Conservation (phyloP, 2,888 invertebrate genomes). For the Drosophila neonasuta region DNA sequence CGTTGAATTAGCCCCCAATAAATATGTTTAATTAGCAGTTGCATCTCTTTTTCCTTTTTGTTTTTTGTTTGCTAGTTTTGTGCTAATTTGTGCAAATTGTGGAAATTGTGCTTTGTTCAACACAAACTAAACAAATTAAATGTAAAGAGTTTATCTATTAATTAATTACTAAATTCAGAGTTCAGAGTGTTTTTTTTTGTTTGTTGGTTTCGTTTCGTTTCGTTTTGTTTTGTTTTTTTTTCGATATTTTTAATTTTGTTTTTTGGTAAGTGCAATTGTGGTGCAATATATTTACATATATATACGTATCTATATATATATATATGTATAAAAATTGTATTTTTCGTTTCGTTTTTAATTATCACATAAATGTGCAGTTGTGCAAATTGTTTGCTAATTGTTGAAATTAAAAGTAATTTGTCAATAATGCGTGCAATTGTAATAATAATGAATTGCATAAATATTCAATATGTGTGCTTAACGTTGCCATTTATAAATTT, state of each 20-base stretch:
- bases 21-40: constrained; percentile 27
- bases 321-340: constrained; percentile 40
- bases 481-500: constrained; percentile 11
- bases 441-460: constrained; percentile 37
- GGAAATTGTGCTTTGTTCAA: constrained; percentile 52
- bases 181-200: constrained; percentile 23
- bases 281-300: constrained; percentile 55
- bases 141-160: constrained; percentile 41
- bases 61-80: constrained; percentile 9
- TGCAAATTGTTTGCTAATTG: constrained; percentile 69
- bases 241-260: constrained; percentile 9
- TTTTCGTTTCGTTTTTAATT: constrained; percentile 53
- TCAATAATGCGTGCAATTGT: constrained; percentile 35
- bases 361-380: constrained; percentile 75
- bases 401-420: constrained; percentile 52
- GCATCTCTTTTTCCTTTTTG: background rate
- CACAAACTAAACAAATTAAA: constrained; percentile 30
- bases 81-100: constrained; percentile 50
- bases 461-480: constrained; percentile 32
- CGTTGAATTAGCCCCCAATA: constrained; percentile 17
- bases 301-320: constrained; percentile 8
- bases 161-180: constrained; percentile 51
- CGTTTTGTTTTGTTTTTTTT: constrained; percentile 19
- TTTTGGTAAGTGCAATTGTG: constrained; percentile 66
- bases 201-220: constrained; percentile 7